phyloP scores from a whole-genome alignment of 2,888 invertebrate genomes.

The Drosophila anceps region DNA sequence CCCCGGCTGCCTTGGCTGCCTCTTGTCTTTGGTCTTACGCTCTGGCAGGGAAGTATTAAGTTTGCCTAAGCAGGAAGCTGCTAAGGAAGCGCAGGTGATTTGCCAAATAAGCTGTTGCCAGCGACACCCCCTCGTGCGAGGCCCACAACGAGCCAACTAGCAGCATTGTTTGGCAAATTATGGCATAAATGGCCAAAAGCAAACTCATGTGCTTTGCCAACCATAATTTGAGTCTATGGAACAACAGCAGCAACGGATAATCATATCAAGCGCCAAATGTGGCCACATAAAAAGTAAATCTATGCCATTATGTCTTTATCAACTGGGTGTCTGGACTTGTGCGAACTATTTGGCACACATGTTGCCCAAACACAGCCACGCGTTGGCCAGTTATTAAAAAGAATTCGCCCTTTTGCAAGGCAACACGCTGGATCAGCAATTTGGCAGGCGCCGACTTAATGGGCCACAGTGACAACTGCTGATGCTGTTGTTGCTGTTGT shows the following conservation, averaged over 20 bases:
- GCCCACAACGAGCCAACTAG: neutral
- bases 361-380: slow-evolving; percentile 48
- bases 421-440: slow-evolving; percentile 59
- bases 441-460: slow-evolving; percentile 64
- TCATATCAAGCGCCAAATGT: slow-evolving; percentile 72
- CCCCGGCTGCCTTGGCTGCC: slow-evolving; percentile 18
- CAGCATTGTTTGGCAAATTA: slow-evolving; percentile 61
- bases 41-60: slow-evolving; percentile 74
- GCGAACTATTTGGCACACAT: slow-evolving; percentile 78
- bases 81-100: slow-evolving; percentile 82
- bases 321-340: slow-evolving; percentile 63
- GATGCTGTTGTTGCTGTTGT: slow-evolving; percentile 26
- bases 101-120: slow-evolving; percentile 67
- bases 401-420: slow-evolving; percentile 64
- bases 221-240: slow-evolving; percentile 14
- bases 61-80: slow-evolving; percentile 78
- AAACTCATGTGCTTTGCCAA: slow-evolving; percentile 42
- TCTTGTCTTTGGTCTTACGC: slow-evolving; percentile 51
- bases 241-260: slow-evolving; percentile 46
- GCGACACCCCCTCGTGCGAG: too few species aligned
- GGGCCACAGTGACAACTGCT: slow-evolving; percentile 70
- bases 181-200: slow-evolving; percentile 64
- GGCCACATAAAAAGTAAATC: slow-evolving; percentile 73
- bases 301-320: slow-evolving; percentile 80
- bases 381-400: slow-evolving; percentile 74